Base-by-base conservation (phyloP, 1,140 invertebrate genomes). In the Macrosteles quadrilineatus region DNA sequence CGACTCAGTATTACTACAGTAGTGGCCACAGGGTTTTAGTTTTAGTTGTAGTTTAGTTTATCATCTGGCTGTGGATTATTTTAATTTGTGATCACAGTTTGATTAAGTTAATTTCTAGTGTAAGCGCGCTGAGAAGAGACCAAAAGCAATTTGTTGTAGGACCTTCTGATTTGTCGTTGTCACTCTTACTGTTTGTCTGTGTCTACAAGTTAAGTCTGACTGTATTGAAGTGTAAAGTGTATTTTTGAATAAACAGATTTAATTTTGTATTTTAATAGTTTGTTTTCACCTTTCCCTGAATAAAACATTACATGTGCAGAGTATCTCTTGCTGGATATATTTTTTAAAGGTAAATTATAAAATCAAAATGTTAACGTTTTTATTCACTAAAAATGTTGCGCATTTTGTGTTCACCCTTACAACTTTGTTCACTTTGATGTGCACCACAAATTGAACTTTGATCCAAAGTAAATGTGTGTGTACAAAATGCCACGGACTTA, bases 221-320 rank as follows among this genome's bases (percentile, higher is more conserved):
- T 59, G 55, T 59, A 59, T 21, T 59, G 55, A 59, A 59, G 27
- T 59, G 55, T 59, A 59, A 59, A 59, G 55, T 59, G 55, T 59
- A 59, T 59, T 59, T 59, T 59, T 59, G 55, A 59, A 59, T 59
- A 59, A 59, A 59, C 55, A 59, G 55, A 59, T 59, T 59, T 59
- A 59, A 59, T 59, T 59, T 59, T 59, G 55, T 59, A 59, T 23
- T 25, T 27, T 6, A 59, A 29, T 29, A 14, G 32, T 36, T 36
- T n/a, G n/a, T n/a, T n/a, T n/a, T n/a, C n/a, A n/a, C n/a, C n/a
- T n/a, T n/a, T n/a, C n/a, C n/a, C n/a, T n/a, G n/a, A n/a, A n/a
- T n/a, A n/a, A n/a, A n/a, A n/a, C n/a, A n/a, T n/a, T n/a, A n/a
- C n/a, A n/a, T n/a, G n/a, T n/a, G n/a, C n/a, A n/a, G n/a, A n/a